Evolutionary conservation across 2,888 invertebrate genomes (phyloP), one percentile per base, ranked within the genome.

Genomic region (Lymantria monacha): DNA sequence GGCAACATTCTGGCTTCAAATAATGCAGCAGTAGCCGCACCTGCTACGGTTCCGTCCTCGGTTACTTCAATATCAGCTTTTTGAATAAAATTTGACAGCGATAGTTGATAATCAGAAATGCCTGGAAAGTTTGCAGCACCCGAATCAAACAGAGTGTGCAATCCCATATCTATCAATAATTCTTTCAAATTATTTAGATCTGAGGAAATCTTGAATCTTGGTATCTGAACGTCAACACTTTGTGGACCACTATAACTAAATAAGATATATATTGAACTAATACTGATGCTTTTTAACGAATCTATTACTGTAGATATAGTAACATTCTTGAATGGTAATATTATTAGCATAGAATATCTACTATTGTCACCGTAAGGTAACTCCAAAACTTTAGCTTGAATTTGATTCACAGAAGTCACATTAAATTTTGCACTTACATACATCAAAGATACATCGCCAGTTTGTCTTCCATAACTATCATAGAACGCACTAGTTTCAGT

Each of bases 281-380:
- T 72, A 50, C 92, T 91, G 11, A 91, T 68, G 0, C 59, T 68
- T 10, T 83, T 80, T n/a, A 95, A 68, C 11, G 83, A 83, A 0
- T 90, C 79, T 0, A 94, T 73, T 0, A 94, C 87, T 3, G 76
- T 77, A 3, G 74, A 69, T 3, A 92, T 51, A 0, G 82, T 69
- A 12, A 84, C 80, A 22, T 87, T 87, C 31, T 78, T 72, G 46
- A 86, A 74, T 0, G 95, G 95, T 30, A 95, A 69, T 53, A 95
- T 81, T 2, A 95, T 66, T 7, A 95, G 76, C 95, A 95, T 95
- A 0, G 93, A 93, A 51, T 93, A 91, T 49, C 91, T 87, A 10
- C 68, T 67, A 0, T 67, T 71, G 0, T 74, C 59, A 0, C 82
- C 85, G 37, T 87, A 91, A 0, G 87, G 87, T 7, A 91, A 52